phyloP scores from a whole-genome alignment of 2,113 vertebrate genomes.

The Semnornis frantzii region DNA sequence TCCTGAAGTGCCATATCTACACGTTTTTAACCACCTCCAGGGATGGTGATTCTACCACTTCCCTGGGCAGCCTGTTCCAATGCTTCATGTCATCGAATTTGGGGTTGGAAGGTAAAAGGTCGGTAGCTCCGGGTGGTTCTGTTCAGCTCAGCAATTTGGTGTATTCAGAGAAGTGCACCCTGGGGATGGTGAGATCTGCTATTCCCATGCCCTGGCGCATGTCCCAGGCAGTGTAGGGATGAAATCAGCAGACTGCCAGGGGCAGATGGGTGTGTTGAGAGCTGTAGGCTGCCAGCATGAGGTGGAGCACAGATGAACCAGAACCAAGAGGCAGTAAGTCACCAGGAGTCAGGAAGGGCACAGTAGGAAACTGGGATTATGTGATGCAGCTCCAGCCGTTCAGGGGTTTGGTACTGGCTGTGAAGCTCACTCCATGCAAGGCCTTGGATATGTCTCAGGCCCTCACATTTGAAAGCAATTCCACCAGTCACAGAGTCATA shows the following conservation, averaged over 20 bases:
- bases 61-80: no score
- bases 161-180: not conserved
- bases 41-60: no score
- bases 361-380: slow-evolving; percentile 37
- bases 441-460: not conserved
- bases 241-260: slow-evolving; percentile 13
- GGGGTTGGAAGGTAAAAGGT: not conserved
- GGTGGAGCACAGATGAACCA: slow-evolving; percentile 6
- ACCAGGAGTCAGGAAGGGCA: slow-evolving; percentile 28
- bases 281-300: not conserved
- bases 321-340: slow-evolving; percentile 31
- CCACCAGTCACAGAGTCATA: no score
- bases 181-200: not conserved
- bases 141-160: not conserved
- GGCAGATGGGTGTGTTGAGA: slow-evolving; percentile 51
- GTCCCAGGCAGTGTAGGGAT: slow-evolving; percentile 10
- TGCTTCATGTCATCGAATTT: not conserved
- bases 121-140: not conserved
- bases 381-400: not conserved
- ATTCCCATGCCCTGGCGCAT: not conserved
- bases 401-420: not conserved
- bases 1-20: no score
- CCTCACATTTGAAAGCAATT: not conserved
- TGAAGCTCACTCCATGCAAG: not conserved
- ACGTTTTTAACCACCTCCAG: no score